Percentiles rank a stretch among this genome's conserved stretches.
These are phyloP conservation scores for Drosophila ananassae DNA, from an alignment of 1,140 invertebrate species.

Conservation along the genomic window DNA sequence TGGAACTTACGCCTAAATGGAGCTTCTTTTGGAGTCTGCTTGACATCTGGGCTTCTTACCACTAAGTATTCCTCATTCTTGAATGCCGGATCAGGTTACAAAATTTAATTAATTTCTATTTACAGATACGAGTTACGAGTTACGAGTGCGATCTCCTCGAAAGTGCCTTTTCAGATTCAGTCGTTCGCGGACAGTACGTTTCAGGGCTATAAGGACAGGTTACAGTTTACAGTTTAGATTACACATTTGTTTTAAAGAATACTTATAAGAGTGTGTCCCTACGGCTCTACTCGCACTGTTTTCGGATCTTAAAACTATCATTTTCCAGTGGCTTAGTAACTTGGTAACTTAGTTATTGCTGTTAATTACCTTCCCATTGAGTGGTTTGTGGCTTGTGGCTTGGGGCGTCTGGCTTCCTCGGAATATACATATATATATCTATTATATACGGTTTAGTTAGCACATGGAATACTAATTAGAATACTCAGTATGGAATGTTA, in stretches of 20 bases:
- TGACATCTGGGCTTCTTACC: neutral
- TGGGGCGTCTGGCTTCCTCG: neutral
- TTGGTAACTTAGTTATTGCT: slow-evolving; percentile 26
- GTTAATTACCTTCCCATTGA: slow-evolving; percentile 10
- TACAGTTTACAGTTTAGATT: neutral
- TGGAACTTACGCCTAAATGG: slow-evolving; percentile 44
- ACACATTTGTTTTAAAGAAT: neutral
- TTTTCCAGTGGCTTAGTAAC: slow-evolving; percentile 11
- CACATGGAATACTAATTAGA: slow-evolving; percentile 37
- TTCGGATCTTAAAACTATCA: slow-evolving; percentile 13
- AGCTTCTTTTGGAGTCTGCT: slow-evolving; percentile 25
- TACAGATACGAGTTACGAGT: slow-evolving; percentile 17
- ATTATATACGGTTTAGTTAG: slow-evolving; percentile 14
- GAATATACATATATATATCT: neutral
- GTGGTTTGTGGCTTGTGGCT: neutral
- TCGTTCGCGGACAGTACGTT: slow-evolving; percentile 37
- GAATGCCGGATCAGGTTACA: slow-evolving; percentile 15
- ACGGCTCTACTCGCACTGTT: neutral
- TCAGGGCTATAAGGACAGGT: neutral
- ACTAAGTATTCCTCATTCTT: slow-evolving; percentile 7
- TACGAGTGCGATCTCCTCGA: slow-evolving; percentile 10
- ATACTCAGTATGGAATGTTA: slow-evolving; percentile 47
- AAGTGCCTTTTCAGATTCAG: slow-evolving; percentile 53
- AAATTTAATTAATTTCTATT: slow-evolving; percentile 7
- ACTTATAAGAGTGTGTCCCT: neutral